Evolutionary conservation across 2,888 invertebrate genomes (phyloP), one percentile per base, ranked within the genome.

Genomic region (Petrophora chlorosata): DNA sequence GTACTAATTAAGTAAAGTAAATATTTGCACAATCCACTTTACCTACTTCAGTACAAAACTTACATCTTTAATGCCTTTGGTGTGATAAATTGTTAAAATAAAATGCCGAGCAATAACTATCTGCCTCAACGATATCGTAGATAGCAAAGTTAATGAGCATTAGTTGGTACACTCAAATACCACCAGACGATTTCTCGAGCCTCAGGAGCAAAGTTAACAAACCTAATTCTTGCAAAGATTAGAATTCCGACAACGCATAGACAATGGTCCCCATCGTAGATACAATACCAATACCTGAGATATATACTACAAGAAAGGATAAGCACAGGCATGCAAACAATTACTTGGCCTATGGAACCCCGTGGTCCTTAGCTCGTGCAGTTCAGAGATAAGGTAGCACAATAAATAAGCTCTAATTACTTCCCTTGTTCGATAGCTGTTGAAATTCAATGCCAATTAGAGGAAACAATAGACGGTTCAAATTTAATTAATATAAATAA

Each of bases 351-450:
- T 23, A 3, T 32, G 39, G 46, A 22, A n/a, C 53, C 54, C 51
- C 49, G 33, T 50, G 47, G 56, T 53, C 52, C 25, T n/a, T 10
- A 25, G 60, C 61, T 80, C 79, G 81, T 80, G 81, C 73, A 66
- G 72, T 69, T 68, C 60, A 53, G 69, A 82, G 85, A 85, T 86
- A 85, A 86, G 78, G 79, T 73, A 75, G 76, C 73, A 65, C 79
- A 67, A 85, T 84, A 85, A 83, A 85, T 85, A 79, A 83, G 64
- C 74, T 65, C 82, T 86, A 86, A 87, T 87, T 85, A 85, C 84
- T 81, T 76, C 75, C 77, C 80, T 79, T 76, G 74, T 79, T 71
- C 70, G 64, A 70, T 30, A 67, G 64, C 59, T 55, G 68, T 69
- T 68, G 67, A 68, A 68, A 71, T 70, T 71, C 73, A 69, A 67